Evolutionary conservation across 2,113 vertebrate species (phyloP).

Genomic region (Boulengeromyrus knoepffleri): DNA sequence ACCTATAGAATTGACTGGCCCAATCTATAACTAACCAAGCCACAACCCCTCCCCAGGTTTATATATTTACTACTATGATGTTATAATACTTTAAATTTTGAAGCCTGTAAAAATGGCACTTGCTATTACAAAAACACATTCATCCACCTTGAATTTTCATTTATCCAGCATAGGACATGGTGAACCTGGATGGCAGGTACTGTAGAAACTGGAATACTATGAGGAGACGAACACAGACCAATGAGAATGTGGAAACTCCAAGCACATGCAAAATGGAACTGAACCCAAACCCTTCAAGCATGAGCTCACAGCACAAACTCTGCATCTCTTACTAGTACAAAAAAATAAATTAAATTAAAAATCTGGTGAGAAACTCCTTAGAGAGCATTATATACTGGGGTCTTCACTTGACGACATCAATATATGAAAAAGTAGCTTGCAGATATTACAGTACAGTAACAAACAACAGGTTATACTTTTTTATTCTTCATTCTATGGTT

Average conservation of each 20-base stretch:
- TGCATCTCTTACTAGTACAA: background rate
- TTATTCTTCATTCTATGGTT: background rate
- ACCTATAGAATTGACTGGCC: background rate
- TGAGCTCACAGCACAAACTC: background rate
- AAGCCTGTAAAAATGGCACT: background rate
- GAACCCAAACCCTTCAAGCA: background rate
- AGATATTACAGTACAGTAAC: background rate
- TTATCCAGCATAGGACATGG: background rate
- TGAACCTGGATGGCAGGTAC: background rate
- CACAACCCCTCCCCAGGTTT: background rate
- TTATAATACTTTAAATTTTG: background rate
- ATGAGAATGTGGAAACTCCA: background rate
- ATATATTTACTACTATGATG: background rate
- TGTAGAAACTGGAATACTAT: background rate
- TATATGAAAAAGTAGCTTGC: background rate
- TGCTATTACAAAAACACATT: background rate
- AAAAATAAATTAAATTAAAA: background rate
- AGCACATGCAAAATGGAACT: background rate
- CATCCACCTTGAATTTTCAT: background rate
- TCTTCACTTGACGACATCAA: background rate
- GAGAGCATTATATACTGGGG: background rate
- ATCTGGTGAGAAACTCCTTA: background rate
- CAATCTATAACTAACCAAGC: background rate
- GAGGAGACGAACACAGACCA: background rate
- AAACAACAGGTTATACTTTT: background rate